phyloP scores from a whole-genome alignment of 2,113 vertebrate species.

The Nesoenas mayeri region DNA sequence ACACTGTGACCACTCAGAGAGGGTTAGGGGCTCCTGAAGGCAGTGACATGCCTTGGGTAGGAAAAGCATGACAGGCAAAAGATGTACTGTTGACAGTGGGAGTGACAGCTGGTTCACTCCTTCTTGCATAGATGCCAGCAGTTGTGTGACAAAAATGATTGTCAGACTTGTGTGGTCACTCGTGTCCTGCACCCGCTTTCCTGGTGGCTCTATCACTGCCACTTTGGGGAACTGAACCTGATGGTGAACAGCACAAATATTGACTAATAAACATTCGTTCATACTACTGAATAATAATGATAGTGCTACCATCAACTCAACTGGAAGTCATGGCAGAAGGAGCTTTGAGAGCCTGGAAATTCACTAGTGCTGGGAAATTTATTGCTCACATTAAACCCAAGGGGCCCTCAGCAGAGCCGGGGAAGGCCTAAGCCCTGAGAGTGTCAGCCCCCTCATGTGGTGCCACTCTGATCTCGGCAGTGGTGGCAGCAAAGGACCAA shows the following conservation, averaged over 20 bases:
- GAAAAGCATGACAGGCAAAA: neutral
- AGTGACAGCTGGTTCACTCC: neutral
- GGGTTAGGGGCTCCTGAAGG: neutral
- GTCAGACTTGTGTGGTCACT: accelerated
- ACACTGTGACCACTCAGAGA: neutral
- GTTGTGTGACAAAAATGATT: neutral
- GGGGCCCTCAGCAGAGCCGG: neutral
- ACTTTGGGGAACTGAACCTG: neutral
- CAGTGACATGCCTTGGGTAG: neutral
- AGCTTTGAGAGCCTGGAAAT: neutral
- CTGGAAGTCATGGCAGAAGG: neutral
- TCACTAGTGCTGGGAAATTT: neutral
- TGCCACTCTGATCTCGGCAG: neutral
- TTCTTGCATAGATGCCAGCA: neutral
- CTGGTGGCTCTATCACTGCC: neutral
- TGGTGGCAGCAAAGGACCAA: neutral
- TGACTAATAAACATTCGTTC: neutral
- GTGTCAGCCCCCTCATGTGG: neutral
- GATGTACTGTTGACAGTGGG: neutral
- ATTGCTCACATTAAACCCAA: neutral
- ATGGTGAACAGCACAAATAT: neutral
- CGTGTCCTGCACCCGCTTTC: neutral
- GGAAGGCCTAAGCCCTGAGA: neutral
- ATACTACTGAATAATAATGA: neutral
- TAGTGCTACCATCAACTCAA: neutral